These are phyloP conservation scores for Montipora foliosa DNA, from an alignment of 64 coral and sea anemone genomes.

Conservation along the genomic window DNA sequence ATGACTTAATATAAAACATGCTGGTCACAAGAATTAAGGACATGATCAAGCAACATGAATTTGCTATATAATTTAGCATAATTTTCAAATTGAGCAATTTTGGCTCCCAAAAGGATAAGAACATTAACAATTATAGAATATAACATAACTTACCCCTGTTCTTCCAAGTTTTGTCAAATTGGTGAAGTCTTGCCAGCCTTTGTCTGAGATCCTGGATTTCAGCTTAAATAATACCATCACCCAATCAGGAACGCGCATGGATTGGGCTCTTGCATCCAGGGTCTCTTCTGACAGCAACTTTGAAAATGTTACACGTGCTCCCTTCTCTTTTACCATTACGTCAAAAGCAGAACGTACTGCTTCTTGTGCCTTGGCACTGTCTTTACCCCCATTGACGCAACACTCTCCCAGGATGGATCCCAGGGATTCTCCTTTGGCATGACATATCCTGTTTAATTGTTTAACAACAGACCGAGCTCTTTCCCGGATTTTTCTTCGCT, in stretches of 20 bases:
- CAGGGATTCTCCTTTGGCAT: not conserved
- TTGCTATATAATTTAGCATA: not conserved
- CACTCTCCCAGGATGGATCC: conserved; percentile 10
- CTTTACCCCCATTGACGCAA: not conserved
- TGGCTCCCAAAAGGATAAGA: not conserved
- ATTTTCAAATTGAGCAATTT: not conserved
- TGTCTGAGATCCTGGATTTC: conserved; percentile 9
- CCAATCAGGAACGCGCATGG: conserved; percentile 13
- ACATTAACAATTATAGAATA: not conserved
- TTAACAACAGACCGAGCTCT: not conserved
- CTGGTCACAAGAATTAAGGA: no score
- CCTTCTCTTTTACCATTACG: not conserved
- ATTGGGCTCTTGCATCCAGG: not conserved
- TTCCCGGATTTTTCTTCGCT: conserved; percentile 17
- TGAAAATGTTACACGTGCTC: not conserved
- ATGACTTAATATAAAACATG: not conserved
- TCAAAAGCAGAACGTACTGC: not conserved
- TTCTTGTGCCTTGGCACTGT: not conserved
- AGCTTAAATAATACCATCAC: conserved; percentile 2
- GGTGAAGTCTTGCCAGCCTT: conserved; percentile 17
- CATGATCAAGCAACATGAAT: no score
- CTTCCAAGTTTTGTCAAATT: conserved; percentile 38
- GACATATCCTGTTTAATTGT: not conserved
- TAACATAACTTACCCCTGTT: conserved; percentile 30
- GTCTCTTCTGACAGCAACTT: conserved; percentile 11